Percentiles rank a stretch among this genome's conserved stretches.
phyloP scores from a whole-genome alignment of 2,888 invertebrate genomes.

The Yponomeuta plumbellus region DNA sequence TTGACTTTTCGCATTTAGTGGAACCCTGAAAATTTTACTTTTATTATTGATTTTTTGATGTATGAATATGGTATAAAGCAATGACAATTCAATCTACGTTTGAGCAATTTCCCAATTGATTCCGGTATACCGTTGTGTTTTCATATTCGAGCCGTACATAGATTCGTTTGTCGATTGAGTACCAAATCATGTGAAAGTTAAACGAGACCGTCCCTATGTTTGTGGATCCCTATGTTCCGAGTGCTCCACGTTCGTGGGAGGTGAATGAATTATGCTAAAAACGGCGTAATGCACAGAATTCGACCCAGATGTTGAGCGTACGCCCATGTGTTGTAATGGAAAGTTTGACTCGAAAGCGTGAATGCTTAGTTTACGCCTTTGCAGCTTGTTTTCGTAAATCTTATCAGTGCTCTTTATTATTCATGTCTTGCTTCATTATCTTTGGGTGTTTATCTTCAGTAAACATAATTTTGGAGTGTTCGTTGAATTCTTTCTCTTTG shows the following conservation, averaged over 20 bases:
- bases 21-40: too few species aligned
- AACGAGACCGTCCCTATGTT: too few species aligned
- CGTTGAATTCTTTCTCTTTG: neutral
- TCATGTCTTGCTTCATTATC: neutral
- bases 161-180: too few species aligned
- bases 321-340: conserved; percentile 15
- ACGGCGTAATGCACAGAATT: conserved; percentile 35
- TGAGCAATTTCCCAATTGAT: too few species aligned
- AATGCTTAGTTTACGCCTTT: conserved; percentile 4
- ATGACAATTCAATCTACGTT: too few species aligned
- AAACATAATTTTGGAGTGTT: conserved; percentile 3
- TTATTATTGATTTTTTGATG: too few species aligned
- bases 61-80: too few species aligned
- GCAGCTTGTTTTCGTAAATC: neutral
- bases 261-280: conserved; percentile 54
- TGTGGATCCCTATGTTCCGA: conserved; percentile 24
- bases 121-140: too few species aligned
- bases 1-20: too few species aligned
- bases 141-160: too few species aligned
- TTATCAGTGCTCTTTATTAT: conserved; percentile 10
- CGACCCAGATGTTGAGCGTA: conserved; percentile 39
- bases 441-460: neutral
- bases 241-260: conserved; percentile 36
- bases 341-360: conserved; percentile 9
- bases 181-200: too few species aligned